phyloP scores from a whole-genome alignment of 2,888 invertebrate species.

The Xylota segnis region DNA sequence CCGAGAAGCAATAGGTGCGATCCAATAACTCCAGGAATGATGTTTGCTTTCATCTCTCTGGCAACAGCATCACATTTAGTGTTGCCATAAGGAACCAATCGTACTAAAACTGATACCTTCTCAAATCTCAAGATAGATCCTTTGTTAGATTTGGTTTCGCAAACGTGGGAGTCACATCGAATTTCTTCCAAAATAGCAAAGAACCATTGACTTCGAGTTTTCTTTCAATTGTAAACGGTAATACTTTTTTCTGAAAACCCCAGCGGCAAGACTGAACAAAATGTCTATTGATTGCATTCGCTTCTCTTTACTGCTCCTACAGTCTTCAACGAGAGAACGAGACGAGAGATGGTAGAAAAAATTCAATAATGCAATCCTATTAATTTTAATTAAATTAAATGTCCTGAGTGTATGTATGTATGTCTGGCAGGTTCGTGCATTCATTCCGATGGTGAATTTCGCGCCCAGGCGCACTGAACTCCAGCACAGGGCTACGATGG shows the following conservation, averaged over 20 bases:
- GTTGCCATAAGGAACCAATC: not conserved
- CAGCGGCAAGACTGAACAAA: not conserved
- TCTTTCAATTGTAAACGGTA: no score
- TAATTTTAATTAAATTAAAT: constrained; percentile 76
- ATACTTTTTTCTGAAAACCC: no score
- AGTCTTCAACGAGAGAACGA: constrained; percentile 1
- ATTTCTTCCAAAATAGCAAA: no score
- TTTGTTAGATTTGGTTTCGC: no score
- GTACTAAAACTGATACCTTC: no score
- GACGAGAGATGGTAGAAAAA: constrained; percentile 27
- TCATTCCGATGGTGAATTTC: constrained; percentile 68
- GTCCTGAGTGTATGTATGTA: constrained; percentile 36
- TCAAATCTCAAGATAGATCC: no score
- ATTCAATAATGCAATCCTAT: constrained; percentile 73
- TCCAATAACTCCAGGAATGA: constrained; percentile 60
- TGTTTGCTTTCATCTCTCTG: constrained; percentile 52
- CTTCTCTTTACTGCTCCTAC: constrained; percentile 1
- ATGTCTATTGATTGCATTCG: constrained; percentile 47
- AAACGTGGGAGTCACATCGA: no score
- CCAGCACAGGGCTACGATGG: not conserved
- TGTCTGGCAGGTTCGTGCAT: constrained; percentile 56
- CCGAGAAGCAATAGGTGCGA: constrained; percentile 39
- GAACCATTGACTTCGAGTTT: no score
- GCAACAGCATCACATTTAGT: not conserved
- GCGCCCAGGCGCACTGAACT: constrained; percentile 27